These are phyloP conservation scores for Netelia inedita DNA, from an alignment of 2,888 invertebrate genomes.

Conservation along the genomic window DNA sequence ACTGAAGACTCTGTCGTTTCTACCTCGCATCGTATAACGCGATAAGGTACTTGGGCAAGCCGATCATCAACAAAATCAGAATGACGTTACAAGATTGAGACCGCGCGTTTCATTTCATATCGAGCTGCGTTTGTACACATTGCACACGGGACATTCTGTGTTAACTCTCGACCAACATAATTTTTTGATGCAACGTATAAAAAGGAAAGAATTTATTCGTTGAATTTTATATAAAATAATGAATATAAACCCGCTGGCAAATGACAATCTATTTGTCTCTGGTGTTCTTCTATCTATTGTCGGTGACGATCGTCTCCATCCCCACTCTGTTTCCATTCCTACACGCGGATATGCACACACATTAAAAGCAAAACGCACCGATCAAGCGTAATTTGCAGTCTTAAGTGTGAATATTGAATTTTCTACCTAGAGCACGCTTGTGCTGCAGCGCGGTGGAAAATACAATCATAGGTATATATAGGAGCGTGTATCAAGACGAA, in stretches of 20 bases:
- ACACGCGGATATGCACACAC: not conserved
- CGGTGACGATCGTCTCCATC: not conserved
- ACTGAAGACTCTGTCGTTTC: not conserved
- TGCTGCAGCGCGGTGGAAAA: constrained; percentile 7
- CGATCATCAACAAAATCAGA: constrained; percentile 20
- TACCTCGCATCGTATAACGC: constrained; percentile 20
- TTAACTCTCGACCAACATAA: no score
- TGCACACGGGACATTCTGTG: no score
- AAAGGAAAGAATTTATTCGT: no score
- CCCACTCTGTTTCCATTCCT: not conserved
- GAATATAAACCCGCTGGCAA: no score
- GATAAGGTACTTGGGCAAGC: constrained; percentile 28
- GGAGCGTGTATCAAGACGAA: constrained; percentile 8
- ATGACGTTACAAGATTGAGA: no score
- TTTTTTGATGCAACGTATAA: no score
- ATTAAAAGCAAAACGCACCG: not conserved
- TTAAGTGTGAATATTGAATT: not conserved
- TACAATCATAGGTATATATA: not conserved
- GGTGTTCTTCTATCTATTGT: no score
- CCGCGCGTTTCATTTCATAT: no score
- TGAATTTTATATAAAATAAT: no score
- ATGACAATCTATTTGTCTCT: no score
- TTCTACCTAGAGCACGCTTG: not conserved
- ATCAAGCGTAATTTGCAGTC: not conserved
- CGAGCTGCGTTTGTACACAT: no score